phyloP scores from a whole-genome alignment of 2,113 vertebrate genomes.

The Phrynosoma platyrhinos region DNA sequence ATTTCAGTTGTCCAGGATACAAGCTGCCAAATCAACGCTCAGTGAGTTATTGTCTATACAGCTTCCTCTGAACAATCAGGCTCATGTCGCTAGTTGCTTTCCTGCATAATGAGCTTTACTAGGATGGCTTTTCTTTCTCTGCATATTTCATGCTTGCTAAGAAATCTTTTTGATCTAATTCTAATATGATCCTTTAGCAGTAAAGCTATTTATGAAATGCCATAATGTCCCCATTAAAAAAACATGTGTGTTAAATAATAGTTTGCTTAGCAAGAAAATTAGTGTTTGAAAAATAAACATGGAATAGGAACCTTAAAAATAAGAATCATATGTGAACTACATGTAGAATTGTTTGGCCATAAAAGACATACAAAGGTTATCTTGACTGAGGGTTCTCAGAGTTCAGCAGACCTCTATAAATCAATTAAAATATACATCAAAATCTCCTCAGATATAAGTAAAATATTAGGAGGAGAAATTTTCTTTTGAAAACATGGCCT shows the following conservation, averaged over 20 bases:
- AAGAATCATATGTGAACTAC: neutral
- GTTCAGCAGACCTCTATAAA: neutral
- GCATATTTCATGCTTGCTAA: neutral
- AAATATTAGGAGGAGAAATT: too few relatives aligned
- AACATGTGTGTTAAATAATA: neutral
- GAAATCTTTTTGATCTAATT: conserved; percentile 34
- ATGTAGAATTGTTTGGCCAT: neutral
- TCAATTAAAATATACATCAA: neutral
- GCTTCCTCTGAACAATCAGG: conserved; percentile 23
- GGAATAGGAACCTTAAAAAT: neutral
- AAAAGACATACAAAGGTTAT: neutral
- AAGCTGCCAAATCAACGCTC: conserved; percentile 39
- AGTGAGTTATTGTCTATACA: conserved; percentile 15
- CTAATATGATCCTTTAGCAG: neutral
- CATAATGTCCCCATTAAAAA: neutral
- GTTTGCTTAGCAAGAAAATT: neutral
- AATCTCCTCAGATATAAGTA: neutral
- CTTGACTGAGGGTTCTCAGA: neutral
- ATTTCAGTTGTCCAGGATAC: conserved; percentile 47
- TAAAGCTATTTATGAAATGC: neutral
- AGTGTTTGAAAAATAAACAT: conserved; percentile 27
- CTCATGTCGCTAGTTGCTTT: neutral
- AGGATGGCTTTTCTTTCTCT: neutral
- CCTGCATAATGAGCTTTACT: conserved; percentile 19
- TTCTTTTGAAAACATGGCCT: neutral